Conservation (phyloP, 2,113 vertebrate species). For the Protomyctophum bolini region DNA sequence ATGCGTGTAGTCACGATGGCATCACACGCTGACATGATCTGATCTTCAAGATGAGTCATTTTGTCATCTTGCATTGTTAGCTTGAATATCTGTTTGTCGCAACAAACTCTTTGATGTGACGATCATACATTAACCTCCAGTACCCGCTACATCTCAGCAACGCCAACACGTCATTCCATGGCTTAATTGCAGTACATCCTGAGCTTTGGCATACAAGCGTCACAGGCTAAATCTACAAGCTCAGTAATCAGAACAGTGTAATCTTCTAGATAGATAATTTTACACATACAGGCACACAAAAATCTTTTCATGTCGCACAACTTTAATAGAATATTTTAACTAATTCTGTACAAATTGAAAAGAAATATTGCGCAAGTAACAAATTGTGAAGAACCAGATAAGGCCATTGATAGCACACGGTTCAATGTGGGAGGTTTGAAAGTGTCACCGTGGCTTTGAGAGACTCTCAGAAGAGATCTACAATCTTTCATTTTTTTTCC, state of each 20-base stretch:
- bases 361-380: conserved; percentile 90
- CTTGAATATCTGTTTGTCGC: conserved; percentile 7
- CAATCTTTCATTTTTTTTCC: conserved; percentile 60
- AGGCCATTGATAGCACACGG: conserved; percentile 89
- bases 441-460: conserved; percentile 71
- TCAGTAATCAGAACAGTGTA: too few relatives aligned
- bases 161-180: too few relatives aligned
- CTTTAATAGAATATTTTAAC: conserved; percentile 98
- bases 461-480: conserved; percentile 62
- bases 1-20: too few relatives aligned
- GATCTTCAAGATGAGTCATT: too few relatives aligned
- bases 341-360: conserved; percentile 98
- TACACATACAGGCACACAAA: not conserved
- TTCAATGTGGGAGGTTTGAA: conserved; percentile 79
- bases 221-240: too few relatives aligned
- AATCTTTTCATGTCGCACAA: conserved; percentile 84
- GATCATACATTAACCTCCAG: not conserved
- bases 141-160: not conserved
- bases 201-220: too few relatives aligned
- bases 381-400: conserved; percentile 87
- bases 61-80: not conserved
- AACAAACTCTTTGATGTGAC: not conserved
- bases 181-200: too few relatives aligned
- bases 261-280: too few relatives aligned
- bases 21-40: too few relatives aligned